These are phyloP conservation scores for Macropus fuliginosus DNA, from an alignment of 2,797 vertebrate species.

Conservation along the genomic window DNA sequence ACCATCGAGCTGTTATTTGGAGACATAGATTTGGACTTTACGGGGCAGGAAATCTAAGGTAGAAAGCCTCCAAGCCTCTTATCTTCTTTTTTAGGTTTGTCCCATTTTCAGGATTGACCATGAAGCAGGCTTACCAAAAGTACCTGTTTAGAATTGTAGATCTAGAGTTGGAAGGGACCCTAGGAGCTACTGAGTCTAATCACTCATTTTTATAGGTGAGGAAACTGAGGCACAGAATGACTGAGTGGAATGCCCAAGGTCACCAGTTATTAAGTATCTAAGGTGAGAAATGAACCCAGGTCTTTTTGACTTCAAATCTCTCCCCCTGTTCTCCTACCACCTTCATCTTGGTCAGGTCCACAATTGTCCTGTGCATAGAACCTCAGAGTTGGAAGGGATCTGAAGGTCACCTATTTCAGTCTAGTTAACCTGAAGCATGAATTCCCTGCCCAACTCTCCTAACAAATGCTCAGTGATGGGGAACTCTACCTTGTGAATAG, in stretches of 20 bases:
- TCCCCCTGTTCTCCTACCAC: background rate
- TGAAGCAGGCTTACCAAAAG: background rate
- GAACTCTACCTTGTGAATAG: background rate
- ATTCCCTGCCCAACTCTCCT: background rate
- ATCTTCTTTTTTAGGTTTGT: background rate
- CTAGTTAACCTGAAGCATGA: background rate
- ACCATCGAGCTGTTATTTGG: conserved; percentile 79
- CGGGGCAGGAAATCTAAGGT: conserved; percentile 44
- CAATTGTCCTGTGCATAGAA: background rate
- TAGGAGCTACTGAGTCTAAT: background rate
- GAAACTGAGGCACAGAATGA: background rate
- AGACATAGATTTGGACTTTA: conserved; percentile 68
- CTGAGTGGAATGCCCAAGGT: background rate
- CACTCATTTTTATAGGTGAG: background rate
- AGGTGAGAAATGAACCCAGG: background rate
- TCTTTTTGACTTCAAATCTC: background rate
- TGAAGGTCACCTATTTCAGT: background rate
- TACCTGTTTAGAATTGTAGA: background rate
- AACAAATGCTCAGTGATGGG: background rate
- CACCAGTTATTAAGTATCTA: background rate
- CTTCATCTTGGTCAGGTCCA: background rate
- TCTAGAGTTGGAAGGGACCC: background rate
- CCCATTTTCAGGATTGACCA: background rate
- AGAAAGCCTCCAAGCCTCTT: background rate
- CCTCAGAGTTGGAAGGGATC: background rate